Percentiles rank a stretch among this genome's conserved stretches.
phyloP scores from a whole-genome alignment of 2,797 vertebrate species.

The Semaprochilodus insignis region DNA sequence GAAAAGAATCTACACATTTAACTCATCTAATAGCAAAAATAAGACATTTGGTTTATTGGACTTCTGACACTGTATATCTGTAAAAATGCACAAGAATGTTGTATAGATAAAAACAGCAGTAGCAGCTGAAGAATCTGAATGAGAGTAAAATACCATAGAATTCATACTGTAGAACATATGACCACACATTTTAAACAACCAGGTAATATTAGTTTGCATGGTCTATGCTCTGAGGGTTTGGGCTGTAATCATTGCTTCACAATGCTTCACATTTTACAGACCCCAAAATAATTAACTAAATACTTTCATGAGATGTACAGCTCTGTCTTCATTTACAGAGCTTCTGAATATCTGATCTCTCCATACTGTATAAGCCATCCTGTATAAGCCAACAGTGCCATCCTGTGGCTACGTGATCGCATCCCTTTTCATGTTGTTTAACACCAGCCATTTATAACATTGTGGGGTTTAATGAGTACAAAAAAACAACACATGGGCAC shows the following conservation, averaged over 20 bases:
- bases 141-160: too few species aligned
- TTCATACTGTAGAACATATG: too few species aligned
- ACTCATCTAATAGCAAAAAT: too few species aligned
- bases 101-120: too few species aligned
- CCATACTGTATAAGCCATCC: background rate
- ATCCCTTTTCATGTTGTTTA: background rate
- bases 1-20: too few species aligned
- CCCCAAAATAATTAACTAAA: background rate
- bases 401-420: conserved; percentile 60
- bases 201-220: too few species aligned
- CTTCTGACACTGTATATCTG: too few species aligned
- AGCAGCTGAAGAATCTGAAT: too few species aligned
- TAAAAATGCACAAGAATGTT: too few species aligned
- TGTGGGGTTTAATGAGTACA: background rate
- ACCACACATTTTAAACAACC: too few species aligned
- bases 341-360: background rate
- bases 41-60: too few species aligned
- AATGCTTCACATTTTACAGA: background rate
- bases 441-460: background rate
- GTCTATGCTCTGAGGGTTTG: too few species aligned
- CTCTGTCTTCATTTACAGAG: background rate
- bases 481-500: background rate
- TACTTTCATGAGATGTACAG: background rate
- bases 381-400: conserved; percentile 56
- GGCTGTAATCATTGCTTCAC: background rate